Percentiles rank a stretch among this genome's conserved stretches.
Evolutionary conservation across 37 sponge, comb jelly and placozoan genomes (phyloP).

Genomic region (Lycopodina hypogea): DNA sequence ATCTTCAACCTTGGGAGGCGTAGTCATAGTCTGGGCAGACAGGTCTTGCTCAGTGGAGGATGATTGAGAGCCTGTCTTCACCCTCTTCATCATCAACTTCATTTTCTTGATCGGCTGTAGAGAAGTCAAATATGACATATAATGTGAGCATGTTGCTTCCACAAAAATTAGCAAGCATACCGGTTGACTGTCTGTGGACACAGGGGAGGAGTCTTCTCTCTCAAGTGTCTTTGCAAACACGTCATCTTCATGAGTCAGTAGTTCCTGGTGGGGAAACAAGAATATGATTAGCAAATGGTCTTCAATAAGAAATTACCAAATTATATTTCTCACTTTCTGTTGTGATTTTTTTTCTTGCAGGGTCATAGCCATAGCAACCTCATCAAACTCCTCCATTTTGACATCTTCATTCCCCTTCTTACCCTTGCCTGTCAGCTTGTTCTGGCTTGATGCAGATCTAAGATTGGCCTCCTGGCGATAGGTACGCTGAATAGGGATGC

Average conservation of each 20-base stretch:
- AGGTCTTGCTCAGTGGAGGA: neutral
- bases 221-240: slow-evolving; percentile 18
- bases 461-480: neutral
- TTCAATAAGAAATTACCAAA: too few relatives aligned
- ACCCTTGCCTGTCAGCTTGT: neutral
- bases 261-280: neutral
- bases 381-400: slow-evolving; percentile 14
- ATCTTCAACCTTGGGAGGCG: neutral
- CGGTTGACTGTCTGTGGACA: too few relatives aligned
- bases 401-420: neutral
- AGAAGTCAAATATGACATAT: too few relatives aligned
- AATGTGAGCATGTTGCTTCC: too few relatives aligned
- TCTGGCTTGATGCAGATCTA: neutral
- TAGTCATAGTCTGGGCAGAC: neutral
- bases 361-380: neutral
- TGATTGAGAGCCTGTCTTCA: neutral
- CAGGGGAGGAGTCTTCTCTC: neutral
- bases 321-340: too few relatives aligned
- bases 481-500: slow-evolving; percentile 46
- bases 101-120: slow-evolving; percentile 41
- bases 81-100: slow-evolving; percentile 41
- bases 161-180: too few relatives aligned
- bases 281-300: neutral
- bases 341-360: slow-evolving; percentile 7
- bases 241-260: slow-evolving; percentile 13